Evolutionary conservation across 1,140 invertebrate species (phyloP), one percentile per base, ranked within the genome.

Genomic region (Achroia grisella): DNA sequence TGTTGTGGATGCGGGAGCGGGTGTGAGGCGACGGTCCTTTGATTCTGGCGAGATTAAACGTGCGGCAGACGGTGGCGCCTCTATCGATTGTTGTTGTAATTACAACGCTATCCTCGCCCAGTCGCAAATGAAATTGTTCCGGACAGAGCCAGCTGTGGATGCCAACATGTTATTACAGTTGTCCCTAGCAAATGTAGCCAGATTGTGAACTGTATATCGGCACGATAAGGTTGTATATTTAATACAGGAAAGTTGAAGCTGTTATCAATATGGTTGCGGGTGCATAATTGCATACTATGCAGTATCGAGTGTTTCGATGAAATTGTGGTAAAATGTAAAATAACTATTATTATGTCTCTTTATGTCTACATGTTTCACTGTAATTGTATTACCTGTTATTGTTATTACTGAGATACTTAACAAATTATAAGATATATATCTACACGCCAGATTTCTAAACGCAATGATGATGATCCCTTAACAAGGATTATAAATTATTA

Each of bases 11-110:
- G 58, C 50, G 52, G 39, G 55, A 63, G 66, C 66, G 71, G 75
- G 73, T 71, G 74, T 76, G 80, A 79, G 75, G 76, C 72, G 74
- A 71, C 77, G 69, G 80, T 81, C 80, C 80, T 84, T 84, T 84
- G 80, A 84, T 84, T 84, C 76, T 73, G 69, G 75, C 75, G 77
- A 84, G 77, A 84, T 84, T 84, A 84, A 84, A 84, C 80, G 77
- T 84, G 80, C 76, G 74, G 80, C 80, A 84, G 77, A 84, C 80
- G 80, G 80, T 82, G 78, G 80, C 80, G 77, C 78, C 74, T 79
- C 77, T 79, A 84, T 84, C 80, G 77, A 84, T 84, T 84, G 80
- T 84, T 84, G 80, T 82, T 79, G 73, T 84, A 84, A 84, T 84
- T 84, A 84, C 78, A 78, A 73, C 71, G 78, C 78, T 80, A 81